Evolutionary conservation across 2,113 vertebrate genomes (phyloP), one percentile per base, ranked within the genome.

Genomic region (Rhinolophus sinicus): DNA sequence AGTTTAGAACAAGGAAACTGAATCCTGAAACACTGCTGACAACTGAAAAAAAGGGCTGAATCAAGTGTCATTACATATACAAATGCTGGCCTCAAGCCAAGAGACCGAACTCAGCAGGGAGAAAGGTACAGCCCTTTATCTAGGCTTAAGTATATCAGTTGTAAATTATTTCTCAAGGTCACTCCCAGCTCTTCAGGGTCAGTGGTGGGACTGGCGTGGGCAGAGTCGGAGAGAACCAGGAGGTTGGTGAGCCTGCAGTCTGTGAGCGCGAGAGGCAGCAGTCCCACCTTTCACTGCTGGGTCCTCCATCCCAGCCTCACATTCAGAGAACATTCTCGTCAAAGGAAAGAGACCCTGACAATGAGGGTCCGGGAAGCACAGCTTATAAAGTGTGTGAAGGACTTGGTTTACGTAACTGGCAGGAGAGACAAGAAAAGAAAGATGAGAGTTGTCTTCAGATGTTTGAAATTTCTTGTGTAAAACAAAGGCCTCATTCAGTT

Each of bases 121-220:
- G 5, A 1, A 8, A 12, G 0, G 9, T 5, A 1, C 6, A 10
- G n/a, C 44, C 56, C 24, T 50, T 9, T 0, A 8, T 22, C 92
- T 7, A 16, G 35, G 18, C 44, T 40, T 38, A 2, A 9, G 3
- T 12, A 12, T 11, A 50, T 13, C 50, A 9, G 1, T 8, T 22
- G 18, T 2, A 1, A 0, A 0, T 33, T 6, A 0, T 5, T 24
- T 52, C 8, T 44, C 33, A 0, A 10, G 5, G 8, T 4, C 3
- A 2, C 16, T 8, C 73, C 73, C 22, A 24, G 84, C 6, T 33
- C 35, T 47, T 38, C 52, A 9, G 0, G 5, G 24, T 30, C 4
- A 2, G 76, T 1, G 30, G 40, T 6, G 47, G 3, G 47, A 54
- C 52, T 12, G 52, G 52, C 52, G 4, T 18, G 56, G 30, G 9